These are phyloP conservation scores for Spinibarbus caldwelli DNA, from an alignment of 2,797 vertebrate genomes.

Conservation along the genomic window DNA sequence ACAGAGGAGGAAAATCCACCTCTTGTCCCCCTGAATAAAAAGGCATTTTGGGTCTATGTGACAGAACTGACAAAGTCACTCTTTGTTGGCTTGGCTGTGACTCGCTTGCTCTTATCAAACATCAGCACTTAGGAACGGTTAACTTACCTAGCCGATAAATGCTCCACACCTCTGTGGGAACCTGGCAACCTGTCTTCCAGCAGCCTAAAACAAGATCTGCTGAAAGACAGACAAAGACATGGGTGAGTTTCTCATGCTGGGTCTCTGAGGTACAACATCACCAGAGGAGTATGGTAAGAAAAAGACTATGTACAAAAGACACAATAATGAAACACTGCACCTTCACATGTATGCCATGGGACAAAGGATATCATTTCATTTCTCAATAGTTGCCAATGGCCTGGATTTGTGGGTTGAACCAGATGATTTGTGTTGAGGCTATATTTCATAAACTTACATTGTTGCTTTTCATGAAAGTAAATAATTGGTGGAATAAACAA, in stretches of 20 bases:
- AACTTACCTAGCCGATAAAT: slow-evolving; percentile 65
- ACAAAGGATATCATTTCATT: slow-evolving; percentile 63
- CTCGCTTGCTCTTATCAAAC: slow-evolving; percentile 70
- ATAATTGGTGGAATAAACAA: not conserved
- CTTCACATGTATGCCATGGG: slow-evolving; percentile 62
- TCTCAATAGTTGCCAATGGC: not conserved
- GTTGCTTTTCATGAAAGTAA: not conserved
- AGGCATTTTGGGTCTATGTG: slow-evolving; percentile 58
- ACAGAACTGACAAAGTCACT: slow-evolving; percentile 67
- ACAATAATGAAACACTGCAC: slow-evolving; percentile 74
- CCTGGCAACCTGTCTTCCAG: slow-evolving; percentile 56
- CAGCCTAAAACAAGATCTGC: slow-evolving; percentile 65
- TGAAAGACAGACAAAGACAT: slow-evolving; percentile 66
- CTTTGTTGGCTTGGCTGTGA: slow-evolving; percentile 67
- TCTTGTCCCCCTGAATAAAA: slow-evolving; percentile 54
- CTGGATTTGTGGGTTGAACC: slow-evolving; percentile 34
- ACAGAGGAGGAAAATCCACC: slow-evolving; percentile 48
- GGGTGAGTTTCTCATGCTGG: slow-evolving; percentile 70
- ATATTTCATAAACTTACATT: no score
- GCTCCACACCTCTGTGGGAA: slow-evolving; percentile 71
- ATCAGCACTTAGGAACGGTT: slow-evolving; percentile 72
- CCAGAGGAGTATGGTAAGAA: slow-evolving; percentile 49
- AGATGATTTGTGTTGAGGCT: not conserved
- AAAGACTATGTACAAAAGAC: slow-evolving; percentile 70
- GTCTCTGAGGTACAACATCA: slow-evolving; percentile 67